Evolutionary conservation across 2,888 invertebrate genomes (phyloP).

Genomic region (Geophilus truncorum): DNA sequence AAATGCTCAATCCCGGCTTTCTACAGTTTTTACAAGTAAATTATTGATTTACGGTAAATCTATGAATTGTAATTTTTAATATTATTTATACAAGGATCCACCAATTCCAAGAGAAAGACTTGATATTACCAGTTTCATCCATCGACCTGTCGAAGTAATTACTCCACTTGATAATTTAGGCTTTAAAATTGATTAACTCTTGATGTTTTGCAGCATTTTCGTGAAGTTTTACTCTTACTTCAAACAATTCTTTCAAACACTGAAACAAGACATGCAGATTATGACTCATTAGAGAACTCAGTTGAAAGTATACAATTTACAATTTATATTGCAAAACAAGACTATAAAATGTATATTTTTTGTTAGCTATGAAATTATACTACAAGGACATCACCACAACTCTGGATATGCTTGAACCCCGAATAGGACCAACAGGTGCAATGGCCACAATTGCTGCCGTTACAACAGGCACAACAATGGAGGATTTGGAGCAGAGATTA

Average conservation of each 20-base stretch:
- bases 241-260: constrained; percentile 31
- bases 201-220: constrained; percentile 31
- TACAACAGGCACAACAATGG: constrained; percentile 50
- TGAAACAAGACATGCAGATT: constrained; percentile 32
- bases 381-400: constrained; percentile 33
- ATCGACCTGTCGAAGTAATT: constrained; percentile 69
- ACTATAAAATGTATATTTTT: background rate
- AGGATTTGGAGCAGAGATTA: constrained; percentile 77
- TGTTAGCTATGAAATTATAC: constrained; percentile 31
- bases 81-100: constrained; percentile 58
- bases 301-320: constrained; percentile 23
- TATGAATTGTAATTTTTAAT: background rate
- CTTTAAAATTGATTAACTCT: background rate
- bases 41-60: background rate
- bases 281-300: constrained; percentile 29
- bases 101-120: constrained; percentile 74
- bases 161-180: no score
- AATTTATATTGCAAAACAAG: background rate
- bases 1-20: constrained; percentile 64
- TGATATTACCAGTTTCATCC: constrained; percentile 75
- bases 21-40: constrained; percentile 61
- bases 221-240: constrained; percentile 31
- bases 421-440: constrained; percentile 22
- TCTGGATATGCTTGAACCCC: constrained; percentile 28
- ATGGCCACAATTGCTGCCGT: constrained; percentile 18